Evolutionary conservation across 2,797 vertebrate genomes (phyloP).

Genomic region (Tamandua tetradactyla): DNA sequence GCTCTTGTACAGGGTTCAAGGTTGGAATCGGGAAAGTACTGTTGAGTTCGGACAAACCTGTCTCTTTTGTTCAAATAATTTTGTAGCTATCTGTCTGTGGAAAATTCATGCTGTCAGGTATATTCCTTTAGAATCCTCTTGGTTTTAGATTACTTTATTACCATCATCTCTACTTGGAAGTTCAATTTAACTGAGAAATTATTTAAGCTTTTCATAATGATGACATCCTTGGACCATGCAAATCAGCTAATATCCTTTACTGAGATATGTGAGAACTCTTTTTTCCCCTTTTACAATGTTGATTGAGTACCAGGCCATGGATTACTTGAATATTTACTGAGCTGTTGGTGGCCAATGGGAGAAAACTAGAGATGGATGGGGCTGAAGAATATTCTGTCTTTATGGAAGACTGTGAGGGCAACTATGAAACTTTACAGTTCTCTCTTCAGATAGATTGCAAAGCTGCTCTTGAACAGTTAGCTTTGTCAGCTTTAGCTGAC

Average conservation of each 20-base stretch:
- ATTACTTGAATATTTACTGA: neutral
- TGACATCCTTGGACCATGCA: neutral
- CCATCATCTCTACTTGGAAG: neutral
- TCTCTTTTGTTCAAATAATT: slow-evolving; percentile 24
- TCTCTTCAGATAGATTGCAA: too few relatives aligned
- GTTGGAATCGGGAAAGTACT: slow-evolving; percentile 34
- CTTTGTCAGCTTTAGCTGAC: too few relatives aligned
- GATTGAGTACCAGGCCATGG: neutral
- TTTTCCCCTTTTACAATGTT: neutral
- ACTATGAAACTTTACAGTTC: too few relatives aligned
- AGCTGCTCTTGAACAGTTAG: too few relatives aligned
- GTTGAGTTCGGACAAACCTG: neutral
- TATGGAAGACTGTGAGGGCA: neutral
- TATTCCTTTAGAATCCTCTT: slow-evolving; percentile 26
- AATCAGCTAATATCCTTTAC: neutral
- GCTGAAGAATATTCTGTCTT: neutral
- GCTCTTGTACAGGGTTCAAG: neutral
- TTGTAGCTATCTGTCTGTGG: neutral
- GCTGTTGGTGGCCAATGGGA: neutral
- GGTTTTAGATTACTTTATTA: slow-evolving; percentile 55
- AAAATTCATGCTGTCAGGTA: neutral
- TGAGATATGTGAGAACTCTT: neutral
- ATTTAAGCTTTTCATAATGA: slow-evolving; percentile 27
- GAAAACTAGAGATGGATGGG: neutral
- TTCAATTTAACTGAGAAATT: neutral